A percentile compares a stretch with the other conserved stretches of the same genome.
phyloP scores from a whole-genome alignment of 2,888 invertebrate species.

The Ophioninae sp. region DNA sequence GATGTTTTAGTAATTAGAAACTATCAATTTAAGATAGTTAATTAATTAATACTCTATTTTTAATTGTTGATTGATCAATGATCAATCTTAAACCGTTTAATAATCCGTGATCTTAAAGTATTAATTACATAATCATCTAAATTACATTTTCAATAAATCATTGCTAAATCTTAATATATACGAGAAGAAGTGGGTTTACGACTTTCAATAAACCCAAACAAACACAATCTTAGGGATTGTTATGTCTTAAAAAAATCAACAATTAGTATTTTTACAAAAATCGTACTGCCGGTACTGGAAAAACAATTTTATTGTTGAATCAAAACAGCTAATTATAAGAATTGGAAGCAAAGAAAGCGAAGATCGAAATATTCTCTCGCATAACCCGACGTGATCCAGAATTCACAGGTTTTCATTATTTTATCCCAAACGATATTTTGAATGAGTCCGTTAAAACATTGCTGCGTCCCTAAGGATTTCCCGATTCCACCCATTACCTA shows the following conservation, averaged over 20 bases:
- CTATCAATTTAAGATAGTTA: no score
- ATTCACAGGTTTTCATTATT: not conserved
- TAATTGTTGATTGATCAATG: not conserved
- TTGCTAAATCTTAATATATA: not conserved
- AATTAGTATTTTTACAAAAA: not conserved
- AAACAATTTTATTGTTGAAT: not conserved
- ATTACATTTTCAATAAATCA: not conserved
- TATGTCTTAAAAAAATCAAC: not conserved
- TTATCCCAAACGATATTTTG: not conserved
- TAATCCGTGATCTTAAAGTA: not conserved
- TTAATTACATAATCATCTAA: not conserved
- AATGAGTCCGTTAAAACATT: not conserved
- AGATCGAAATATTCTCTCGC: not conserved
- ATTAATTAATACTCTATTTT: no score
- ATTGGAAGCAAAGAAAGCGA: not conserved
- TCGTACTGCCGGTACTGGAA: not conserved
- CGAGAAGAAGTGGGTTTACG: not conserved
- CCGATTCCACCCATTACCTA: not conserved
- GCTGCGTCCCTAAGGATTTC: not conserved
- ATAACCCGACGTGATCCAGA: not conserved
- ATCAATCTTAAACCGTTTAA: not conserved
- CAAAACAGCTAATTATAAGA: not conserved
- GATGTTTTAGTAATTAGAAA: not conserved
- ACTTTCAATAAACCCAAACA: not conserved
- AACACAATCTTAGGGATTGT: not conserved